These are phyloP conservation scores for Melinaea menophilus DNA, from an alignment of 2,888 invertebrate species.

Conservation along the genomic window DNA sequence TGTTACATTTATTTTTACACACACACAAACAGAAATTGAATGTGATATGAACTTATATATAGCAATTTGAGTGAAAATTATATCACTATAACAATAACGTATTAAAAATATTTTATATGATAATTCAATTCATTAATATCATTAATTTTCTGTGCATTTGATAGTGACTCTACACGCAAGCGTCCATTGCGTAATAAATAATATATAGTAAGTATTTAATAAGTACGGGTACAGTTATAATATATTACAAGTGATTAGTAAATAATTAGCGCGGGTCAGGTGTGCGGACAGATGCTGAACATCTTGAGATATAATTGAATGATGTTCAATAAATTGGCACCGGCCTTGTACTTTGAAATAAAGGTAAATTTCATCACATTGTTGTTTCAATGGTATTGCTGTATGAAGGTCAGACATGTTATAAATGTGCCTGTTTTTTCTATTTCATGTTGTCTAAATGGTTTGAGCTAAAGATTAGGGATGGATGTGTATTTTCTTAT, in stretches of 20 bases:
- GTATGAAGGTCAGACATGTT: neutral
- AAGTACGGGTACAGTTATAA: no score
- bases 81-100: no score
- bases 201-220: no score
- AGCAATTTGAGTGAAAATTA: no score
- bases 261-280: neutral
- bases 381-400: neutral
- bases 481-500: no score
- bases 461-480: no score
- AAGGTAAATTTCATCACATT: neutral
- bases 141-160: constrained; percentile 20
- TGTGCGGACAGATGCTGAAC: neutral
- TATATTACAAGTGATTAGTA: no score
- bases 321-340: neutral
- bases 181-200: no score
- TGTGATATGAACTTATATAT: no score
- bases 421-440: neutral
- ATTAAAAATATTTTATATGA: no score
- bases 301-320: constrained; percentile 5
- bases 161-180: constrained; percentile 17
- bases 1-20: neutral
- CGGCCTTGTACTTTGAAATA: neutral
- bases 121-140: neutral
- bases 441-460: no score
- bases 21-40: neutral